Evolutionary conservation across 2,888 invertebrate genomes (phyloP), one percentile per base, ranked within the genome.

Genomic region (Bhutanitis thaidina): DNA sequence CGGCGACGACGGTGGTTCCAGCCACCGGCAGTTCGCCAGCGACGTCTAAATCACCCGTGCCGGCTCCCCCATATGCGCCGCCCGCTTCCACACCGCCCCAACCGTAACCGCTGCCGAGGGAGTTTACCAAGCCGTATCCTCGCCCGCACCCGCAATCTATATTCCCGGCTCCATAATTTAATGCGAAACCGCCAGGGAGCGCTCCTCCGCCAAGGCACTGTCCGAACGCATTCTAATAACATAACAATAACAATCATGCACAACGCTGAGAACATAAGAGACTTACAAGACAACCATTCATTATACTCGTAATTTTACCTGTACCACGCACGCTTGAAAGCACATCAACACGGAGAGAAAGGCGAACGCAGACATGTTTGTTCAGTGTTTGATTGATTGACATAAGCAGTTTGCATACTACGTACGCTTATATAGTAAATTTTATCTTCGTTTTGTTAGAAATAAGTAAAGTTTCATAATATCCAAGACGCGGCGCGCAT

Each of bases 1-100:
- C 50, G 13, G 44, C 12, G 10, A 51, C 35, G 15, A 35, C n/a
- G 13, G 50, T 40, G 35, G 20, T 35, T 7, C 50, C 50, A 0
- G 50, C 50, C 27, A 50, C 50, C 9, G 50, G 38, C 14, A 50
- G 44, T 34, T 50, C 50, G 34, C 50, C 50, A 14, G 50, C 44
- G 9, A 50, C 39, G 12, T 35, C 35, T 27, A 50, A 34, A 25
- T 50, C 50, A 34, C 50, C 50, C 9, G 39, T 34, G 9, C 50
- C 50, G 9, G 39, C 34, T 16, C 50, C 50, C 1, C 50, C 50
- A 25, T 50, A 50, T 3, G 34, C 44, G 7, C 45, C 50, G 7
- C 9, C 12, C 4, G 7, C 25, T 35, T 44, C 43, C 10, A 29
- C 25, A 12, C 13, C 39, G 32, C 12, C 16, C 37, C 39, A 34